Evolutionary conservation across 1,140 invertebrate genomes (phyloP), one percentile per base, ranked within the genome.

Genomic region (Drosophila orosa): DNA sequence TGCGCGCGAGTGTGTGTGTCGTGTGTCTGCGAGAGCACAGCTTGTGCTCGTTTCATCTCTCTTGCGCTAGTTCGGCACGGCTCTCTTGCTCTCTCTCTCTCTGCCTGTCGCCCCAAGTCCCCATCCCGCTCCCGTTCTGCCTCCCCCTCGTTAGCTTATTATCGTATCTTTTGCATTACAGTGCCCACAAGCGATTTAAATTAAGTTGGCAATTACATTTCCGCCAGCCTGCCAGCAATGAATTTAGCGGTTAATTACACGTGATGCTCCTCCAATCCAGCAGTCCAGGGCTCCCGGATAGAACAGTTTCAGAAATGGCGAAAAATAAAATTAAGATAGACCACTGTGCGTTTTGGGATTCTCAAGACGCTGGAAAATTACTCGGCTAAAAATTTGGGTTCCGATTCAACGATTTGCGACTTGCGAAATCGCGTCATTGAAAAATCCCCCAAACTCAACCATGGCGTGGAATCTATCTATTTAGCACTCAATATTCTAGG

Each of bases 171-270:
- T 52, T 42, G 44, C 44, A 67, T 67, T 71, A 57, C 67, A 71
- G 33, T 47, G 40, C 40, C 19, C 42, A 12, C 50, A 45, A 37
- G 25, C 50, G 52, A 57, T 71, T 71, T 71, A 71, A 71, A 71
- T 71, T 71, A 47, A 71, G 66, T 71, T 71, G 40, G 40, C 40
- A 69, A 71, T 69, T 71, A 71, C 65, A 71, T 71, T 47, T 69
- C 42, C 65, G 31, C 27, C 25, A 17, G 48, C 25, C 25, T 15
- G 39, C 19, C n/a, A 13, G 24, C n/a, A 15, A 29, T 35, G 42
- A 48, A 50, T 50, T 50, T 25, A 39, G 24, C 45, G 10, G 59
- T 39, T 65, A 27, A 29, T 39, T 60, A 12, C n/a, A 59, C 24
- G 40, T 31, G 50, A 37, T 19, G 22, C 17, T 13, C 8, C 12